Evolutionary conservation across 2,113 vertebrate genomes (phyloP).

Genomic region (Zosterops pallidus): DNA sequence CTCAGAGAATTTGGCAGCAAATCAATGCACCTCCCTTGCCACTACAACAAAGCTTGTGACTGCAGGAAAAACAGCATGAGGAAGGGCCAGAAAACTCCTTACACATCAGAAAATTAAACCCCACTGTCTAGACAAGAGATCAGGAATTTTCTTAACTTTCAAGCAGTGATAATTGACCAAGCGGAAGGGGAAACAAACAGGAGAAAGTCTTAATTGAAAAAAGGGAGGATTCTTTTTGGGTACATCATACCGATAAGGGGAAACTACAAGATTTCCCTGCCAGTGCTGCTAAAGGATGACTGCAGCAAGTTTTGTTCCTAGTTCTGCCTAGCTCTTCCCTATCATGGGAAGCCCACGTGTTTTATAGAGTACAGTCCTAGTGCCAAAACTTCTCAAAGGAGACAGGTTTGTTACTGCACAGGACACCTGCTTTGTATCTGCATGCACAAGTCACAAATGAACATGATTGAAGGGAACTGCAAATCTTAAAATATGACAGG

Average conservation of each 20-base stretch:
- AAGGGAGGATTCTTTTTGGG: neutral
- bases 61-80: neutral
- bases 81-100: neutral
- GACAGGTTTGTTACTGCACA: neutral
- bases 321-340: neutral
- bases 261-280: neutral
- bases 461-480: neutral
- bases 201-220: neutral
- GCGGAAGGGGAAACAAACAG: neutral
- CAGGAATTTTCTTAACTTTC: constrained; percentile 17
- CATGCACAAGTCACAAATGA: neutral
- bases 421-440: constrained; percentile 3
- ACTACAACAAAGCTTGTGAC: neutral
- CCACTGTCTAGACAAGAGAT: constrained; percentile 32
- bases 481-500: neutral
- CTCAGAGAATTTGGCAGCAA: neutral
- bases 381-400: neutral
- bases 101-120: neutral
- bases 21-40: accelerated
- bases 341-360: neutral
- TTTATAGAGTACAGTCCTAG: neutral
- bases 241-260: neutral
- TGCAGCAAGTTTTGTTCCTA: neutral
- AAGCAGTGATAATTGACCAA: neutral
- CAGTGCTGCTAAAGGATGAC: neutral